phyloP scores from a whole-genome alignment of 2,797 vertebrate species.

The Benthosema pterotum region DNA sequence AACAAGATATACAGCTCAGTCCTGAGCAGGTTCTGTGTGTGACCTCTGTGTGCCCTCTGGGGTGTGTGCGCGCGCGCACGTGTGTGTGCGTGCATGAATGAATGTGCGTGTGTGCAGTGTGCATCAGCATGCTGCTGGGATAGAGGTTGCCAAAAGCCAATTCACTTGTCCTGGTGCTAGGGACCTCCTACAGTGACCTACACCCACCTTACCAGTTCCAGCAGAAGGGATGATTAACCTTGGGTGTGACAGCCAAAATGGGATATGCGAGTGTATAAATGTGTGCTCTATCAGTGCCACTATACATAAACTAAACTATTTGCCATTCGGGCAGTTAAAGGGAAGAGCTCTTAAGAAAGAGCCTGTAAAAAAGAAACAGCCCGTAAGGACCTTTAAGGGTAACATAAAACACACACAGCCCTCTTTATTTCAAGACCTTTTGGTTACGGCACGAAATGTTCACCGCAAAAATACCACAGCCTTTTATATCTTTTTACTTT shows the following conservation, averaged over 20 bases:
- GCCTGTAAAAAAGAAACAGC: conserved; percentile 51
- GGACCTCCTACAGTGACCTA: too few species aligned
- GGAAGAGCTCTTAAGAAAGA: conserved; percentile 46
- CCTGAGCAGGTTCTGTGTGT: conserved; percentile 45
- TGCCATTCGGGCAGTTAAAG: conserved; percentile 57
- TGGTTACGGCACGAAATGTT: conserved; percentile 12
- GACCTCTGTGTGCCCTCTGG: conserved; percentile 38
- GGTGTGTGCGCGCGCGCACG: background rate
- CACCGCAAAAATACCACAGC: too few species aligned
- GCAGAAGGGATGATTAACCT: too few species aligned
- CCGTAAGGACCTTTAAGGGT: conserved; percentile 46
- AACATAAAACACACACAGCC: conserved; percentile 56
- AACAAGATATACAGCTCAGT: conserved; percentile 59
- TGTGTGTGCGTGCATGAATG: background rate
- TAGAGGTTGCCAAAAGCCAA: too few species aligned
- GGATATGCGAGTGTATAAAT: background rate
- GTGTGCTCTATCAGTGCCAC: conserved; percentile 57
- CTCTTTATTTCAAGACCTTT: conserved; percentile 24
- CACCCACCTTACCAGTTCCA: too few species aligned
- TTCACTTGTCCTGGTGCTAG: too few species aligned
- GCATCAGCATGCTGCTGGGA: too few species aligned
- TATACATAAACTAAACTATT: conserved; percentile 66
- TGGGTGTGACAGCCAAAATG: too few species aligned
- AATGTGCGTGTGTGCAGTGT: conserved; percentile 17
- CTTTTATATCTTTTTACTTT: too few species aligned